phyloP scores from a whole-genome alignment of 2,888 invertebrate species.

The Acanthopleura granulata region DNA sequence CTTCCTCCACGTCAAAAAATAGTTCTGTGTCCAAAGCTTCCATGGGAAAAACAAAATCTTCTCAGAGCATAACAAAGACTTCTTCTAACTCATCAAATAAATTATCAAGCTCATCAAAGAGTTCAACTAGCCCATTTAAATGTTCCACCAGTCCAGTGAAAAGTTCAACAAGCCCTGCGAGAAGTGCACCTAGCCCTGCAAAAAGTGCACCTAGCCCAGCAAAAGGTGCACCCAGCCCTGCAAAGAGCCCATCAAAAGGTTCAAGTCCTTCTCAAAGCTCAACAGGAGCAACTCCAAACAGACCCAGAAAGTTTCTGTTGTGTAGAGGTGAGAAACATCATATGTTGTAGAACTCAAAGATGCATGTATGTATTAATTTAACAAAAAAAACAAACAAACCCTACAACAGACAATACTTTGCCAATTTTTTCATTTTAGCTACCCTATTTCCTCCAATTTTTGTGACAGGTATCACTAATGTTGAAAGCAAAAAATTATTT shows the following conservation, averaged over 20 bases:
- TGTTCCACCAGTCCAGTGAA: not conserved
- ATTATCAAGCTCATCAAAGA: not conserved
- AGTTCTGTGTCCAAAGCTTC: not conserved
- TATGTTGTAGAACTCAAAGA: no score
- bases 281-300: not conserved
- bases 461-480: no score
- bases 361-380: no score
- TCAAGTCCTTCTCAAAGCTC: not conserved
- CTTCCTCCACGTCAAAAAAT: not conserved
- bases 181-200: not conserved
- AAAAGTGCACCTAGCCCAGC: slow-evolving; percentile 12
- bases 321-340: slow-evolving; percentile 28
- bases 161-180: not conserved
- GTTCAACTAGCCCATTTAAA: not conserved
- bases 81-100: not conserved
- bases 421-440: no score
- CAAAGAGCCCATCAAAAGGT: slow-evolving; percentile 1
- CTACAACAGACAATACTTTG: no score
- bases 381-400: no score
- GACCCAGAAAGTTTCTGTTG: slow-evolving; percentile 42
- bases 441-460: no score
- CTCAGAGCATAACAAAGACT: not conserved
- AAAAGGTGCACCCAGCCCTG: slow-evolving; percentile 19
- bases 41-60: not conserved
- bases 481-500: no score